Evolutionary conservation across 2,113 vertebrate species (phyloP).

Genomic region (Hyperopisus bebe): DNA sequence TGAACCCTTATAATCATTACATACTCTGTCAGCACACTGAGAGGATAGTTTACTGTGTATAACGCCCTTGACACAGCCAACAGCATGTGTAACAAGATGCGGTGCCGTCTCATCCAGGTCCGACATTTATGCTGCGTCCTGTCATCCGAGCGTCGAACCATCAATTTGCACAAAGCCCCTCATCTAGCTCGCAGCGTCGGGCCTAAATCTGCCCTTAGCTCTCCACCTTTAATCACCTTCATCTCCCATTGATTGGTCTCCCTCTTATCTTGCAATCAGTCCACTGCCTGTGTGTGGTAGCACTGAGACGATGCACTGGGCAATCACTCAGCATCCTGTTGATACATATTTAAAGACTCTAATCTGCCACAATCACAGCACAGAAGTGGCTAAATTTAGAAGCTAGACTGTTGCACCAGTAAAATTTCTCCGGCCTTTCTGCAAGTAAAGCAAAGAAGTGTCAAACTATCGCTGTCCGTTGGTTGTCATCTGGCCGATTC

Average conservation of each 20-base stretch:
- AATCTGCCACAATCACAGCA: not conserved
- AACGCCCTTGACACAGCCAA: not conserved
- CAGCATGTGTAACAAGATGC: not conserved
- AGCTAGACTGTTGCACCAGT: not conserved
- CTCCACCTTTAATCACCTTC: constrained; percentile 25
- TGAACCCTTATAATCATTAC: not conserved
- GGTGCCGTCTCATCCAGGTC: not conserved
- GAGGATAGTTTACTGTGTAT: not conserved
- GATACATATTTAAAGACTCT: not conserved
- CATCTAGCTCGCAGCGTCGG: not conserved
- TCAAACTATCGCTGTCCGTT: not conserved
- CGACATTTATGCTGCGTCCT: not conserved
- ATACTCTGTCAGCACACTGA: not conserved
- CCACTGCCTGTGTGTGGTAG: constrained; percentile 45
- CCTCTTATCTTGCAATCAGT: constrained; percentile 39
- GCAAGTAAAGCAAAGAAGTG: not conserved
- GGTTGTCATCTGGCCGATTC: not conserved
- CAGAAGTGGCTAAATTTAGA: not conserved
- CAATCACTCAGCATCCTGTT: not conserved
- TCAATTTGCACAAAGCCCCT: not conserved
- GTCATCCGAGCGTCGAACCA: not conserved
- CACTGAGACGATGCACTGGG: not conserved
- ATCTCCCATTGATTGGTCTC: constrained; percentile 37
- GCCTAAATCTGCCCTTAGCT: not conserved
- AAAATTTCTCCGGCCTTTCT: not conserved